Conservation (phyloP, 2,797 vertebrate genomes). For the Anguilla pacifica region DNA sequence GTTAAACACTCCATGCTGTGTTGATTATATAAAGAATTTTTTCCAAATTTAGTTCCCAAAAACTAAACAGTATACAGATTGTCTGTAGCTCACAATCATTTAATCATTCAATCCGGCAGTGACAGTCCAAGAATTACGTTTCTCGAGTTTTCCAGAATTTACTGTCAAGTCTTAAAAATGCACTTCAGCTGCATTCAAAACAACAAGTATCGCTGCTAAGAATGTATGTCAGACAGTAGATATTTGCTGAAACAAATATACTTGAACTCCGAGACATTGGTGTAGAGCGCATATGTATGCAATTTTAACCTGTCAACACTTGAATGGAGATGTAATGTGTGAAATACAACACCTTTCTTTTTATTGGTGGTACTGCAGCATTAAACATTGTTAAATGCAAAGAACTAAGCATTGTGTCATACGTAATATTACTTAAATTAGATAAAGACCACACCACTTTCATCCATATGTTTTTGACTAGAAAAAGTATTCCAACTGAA, state of each 20-base stretch:
- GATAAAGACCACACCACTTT: not conserved
- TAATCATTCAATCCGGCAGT: not conserved
- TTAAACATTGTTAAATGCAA: not conserved
- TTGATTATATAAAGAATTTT: not conserved
- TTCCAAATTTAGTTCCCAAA: not conserved
- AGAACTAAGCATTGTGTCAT: not conserved
- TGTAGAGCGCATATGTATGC: not conserved
- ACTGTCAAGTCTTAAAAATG: not conserved
- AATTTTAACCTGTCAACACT: not conserved
- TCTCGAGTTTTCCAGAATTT: not conserved
- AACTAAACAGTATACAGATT: not conserved
- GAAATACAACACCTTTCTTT: not conserved
- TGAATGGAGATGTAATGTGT: not conserved
- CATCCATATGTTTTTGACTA: not conserved
- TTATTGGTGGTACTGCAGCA: not conserved
- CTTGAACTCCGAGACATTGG: not conserved
- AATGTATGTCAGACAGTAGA: not conserved
- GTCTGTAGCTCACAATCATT: not conserved
- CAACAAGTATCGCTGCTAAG: not conserved
- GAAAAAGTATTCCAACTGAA: not conserved
- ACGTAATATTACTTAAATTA: not conserved
- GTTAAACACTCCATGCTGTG: not conserved
- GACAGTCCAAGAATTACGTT: not conserved
- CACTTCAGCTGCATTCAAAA: not conserved
- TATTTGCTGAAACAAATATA: not conserved